Percentiles rank a stretch among this genome's conserved stretches.
Evolutionary conservation across 2,113 vertebrate genomes (phyloP).

Genomic region (Albula goreensis): DNA sequence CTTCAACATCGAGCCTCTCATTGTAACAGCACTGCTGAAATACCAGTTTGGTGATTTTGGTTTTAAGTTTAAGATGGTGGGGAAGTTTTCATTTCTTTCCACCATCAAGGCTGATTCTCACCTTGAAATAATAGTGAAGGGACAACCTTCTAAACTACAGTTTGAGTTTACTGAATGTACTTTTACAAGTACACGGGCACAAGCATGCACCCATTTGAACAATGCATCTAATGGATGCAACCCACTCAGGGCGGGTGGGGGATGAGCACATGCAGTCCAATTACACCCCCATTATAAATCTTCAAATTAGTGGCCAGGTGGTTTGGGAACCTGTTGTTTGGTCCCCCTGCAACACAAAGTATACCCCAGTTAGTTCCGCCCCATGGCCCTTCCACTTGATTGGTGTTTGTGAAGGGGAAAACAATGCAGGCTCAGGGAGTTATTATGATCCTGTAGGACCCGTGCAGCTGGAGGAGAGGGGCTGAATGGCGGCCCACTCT

Average conservation of each 20-base stretch:
- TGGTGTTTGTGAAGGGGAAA: constrained; percentile 31
- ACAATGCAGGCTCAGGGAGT: constrained; percentile 16
- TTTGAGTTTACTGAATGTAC: too few relatives aligned
- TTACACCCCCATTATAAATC: constrained; percentile 61
- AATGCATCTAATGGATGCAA: constrained; percentile 35
- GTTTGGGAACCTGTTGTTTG: constrained; percentile 35
- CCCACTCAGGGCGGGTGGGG: constrained; percentile 37
- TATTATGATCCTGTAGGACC: constrained; percentile 10
- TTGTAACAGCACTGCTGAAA: constrained; percentile 44
- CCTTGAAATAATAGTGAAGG: too few relatives aligned
- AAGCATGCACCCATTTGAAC: neutral
- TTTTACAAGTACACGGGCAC: too few relatives aligned
- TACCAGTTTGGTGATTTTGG: too few relatives aligned
- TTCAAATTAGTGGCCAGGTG: constrained; percentile 61
- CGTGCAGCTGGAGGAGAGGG: constrained; percentile 29
- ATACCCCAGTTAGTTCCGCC: constrained; percentile 38
- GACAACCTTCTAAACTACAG: too few relatives aligned
- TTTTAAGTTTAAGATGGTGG: too few relatives aligned
- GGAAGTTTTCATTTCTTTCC: too few relatives aligned
- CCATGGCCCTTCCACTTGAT: constrained; percentile 31
- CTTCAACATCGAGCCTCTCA: neutral
- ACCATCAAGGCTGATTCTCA: too few relatives aligned
- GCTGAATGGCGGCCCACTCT: constrained; percentile 22
- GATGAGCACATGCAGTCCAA: constrained; percentile 32
- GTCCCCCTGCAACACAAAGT: neutral